These are phyloP conservation scores for Laspeyria flexula DNA, from an alignment of 2,888 invertebrate species.

Conservation along the genomic window DNA sequence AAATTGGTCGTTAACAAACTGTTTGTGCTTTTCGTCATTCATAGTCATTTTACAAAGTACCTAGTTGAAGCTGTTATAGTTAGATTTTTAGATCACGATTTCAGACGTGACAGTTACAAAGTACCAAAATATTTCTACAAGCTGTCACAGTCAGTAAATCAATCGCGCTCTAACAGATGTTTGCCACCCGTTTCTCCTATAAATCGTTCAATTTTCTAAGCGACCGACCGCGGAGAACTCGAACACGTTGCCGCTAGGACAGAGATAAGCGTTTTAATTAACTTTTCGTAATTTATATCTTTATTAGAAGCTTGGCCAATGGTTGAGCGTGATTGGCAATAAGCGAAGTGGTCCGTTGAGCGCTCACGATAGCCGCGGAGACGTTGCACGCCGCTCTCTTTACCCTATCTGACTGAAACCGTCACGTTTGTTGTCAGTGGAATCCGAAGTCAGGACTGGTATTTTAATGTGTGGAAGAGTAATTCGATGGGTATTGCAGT, in stretches of 20 bases:
- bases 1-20: too few relatives aligned
- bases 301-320: slow-evolving; percentile 74
- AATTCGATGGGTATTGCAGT: slow-evolving; percentile 44
- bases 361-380: slow-evolving; percentile 66
- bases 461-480: slow-evolving; percentile 44
- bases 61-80: slow-evolving; percentile 18
- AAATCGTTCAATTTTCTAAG: slow-evolving; percentile 76
- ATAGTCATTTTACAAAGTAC: slow-evolving; percentile 31
- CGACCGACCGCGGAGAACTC: slow-evolving; percentile 53
- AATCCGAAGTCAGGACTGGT: slow-evolving; percentile 36
- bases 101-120: slow-evolving; percentile 39
- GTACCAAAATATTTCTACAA: slow-evolving; percentile 44
- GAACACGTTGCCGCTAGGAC: slow-evolving; percentile 55
- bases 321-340: slow-evolving; percentile 73
- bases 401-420: slow-evolving; percentile 54
- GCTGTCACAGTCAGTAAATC: slow-evolving; percentile 52
- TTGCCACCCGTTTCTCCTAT: slow-evolving; percentile 61
- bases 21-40: too few relatives aligned
- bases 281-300: slow-evolving; percentile 83
- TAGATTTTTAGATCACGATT: slow-evolving; percentile 33
- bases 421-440: slow-evolving; percentile 60
- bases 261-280: slow-evolving; percentile 81
- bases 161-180: slow-evolving; percentile 58
- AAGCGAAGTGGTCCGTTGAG: slow-evolving; percentile 51
- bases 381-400: slow-evolving; percentile 46